Conservation (phyloP, 2,888 invertebrate genomes). For the Zaprionus bogoriensis region DNA sequence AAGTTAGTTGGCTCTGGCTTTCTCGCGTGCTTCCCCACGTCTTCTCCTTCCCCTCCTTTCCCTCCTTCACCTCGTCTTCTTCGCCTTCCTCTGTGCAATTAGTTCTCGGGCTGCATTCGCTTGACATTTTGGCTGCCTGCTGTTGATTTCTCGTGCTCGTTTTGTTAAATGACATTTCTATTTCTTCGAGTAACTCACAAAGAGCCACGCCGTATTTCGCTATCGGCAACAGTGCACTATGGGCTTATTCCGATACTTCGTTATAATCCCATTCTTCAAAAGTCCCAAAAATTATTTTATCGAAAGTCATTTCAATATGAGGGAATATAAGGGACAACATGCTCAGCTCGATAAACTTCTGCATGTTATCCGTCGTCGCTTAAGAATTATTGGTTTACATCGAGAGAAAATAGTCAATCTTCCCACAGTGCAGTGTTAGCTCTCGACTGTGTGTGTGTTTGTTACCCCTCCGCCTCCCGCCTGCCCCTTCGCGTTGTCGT, state of each 20-base stretch:
- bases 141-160: conserved; percentile 61
- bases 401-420: too few species aligned
- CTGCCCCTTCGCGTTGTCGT: conserved; percentile 29
- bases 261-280: too few species aligned
- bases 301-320: too few species aligned
- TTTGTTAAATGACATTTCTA: conserved; percentile 75
- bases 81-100: conserved; percentile 58
- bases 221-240: too few species aligned
- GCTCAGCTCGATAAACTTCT: too few species aligned
- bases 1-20: conserved; percentile 43
- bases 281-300: too few species aligned
- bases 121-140: conserved; percentile 64
- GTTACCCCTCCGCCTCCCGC: conserved; percentile 26
- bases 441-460: conserved; percentile 23
- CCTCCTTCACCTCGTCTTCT: neutral
- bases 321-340: too few species aligned
- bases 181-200: conserved; percentile 67
- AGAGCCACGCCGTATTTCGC: conserved; percentile 45
- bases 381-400: too few species aligned
- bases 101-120: conserved; percentile 62
- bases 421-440: too few species aligned
- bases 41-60: neutral
- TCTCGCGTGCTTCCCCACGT: conserved; percentile 20
- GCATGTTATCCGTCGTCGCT: too few species aligned
- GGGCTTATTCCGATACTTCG: too few species aligned